Conservation (phyloP, 2,888 invertebrate species). For the Hypena proboscidalis region DNA sequence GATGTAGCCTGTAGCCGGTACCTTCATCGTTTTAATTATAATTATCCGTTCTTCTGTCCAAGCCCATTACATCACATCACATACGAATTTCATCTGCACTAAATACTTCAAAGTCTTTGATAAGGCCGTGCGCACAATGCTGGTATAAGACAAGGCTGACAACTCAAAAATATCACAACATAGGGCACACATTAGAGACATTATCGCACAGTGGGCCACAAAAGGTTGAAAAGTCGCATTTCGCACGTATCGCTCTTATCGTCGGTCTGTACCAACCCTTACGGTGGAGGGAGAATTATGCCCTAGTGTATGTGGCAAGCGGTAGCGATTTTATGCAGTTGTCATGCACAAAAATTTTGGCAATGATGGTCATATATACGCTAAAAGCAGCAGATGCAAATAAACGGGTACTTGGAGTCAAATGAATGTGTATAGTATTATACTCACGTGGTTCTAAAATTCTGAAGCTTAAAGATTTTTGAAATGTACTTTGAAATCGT, state of each 20-base stretch:
- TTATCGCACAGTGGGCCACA: constrained; percentile 77
- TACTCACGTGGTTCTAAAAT: too few relatives aligned
- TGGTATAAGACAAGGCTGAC: constrained; percentile 55
- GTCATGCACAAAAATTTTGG: too few relatives aligned
- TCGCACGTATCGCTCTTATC: constrained; percentile 80
- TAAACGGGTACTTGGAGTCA: too few relatives aligned
- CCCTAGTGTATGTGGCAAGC: constrained; percentile 37
- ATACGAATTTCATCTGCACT: constrained; percentile 12
- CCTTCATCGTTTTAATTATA: too few relatives aligned
- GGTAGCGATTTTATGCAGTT: constrained; percentile 32
- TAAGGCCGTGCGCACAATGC: constrained; percentile 31
- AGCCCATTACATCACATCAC: too few relatives aligned
- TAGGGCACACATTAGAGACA: constrained; percentile 76
- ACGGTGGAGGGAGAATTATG: constrained; percentile 72
- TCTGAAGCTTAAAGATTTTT: too few relatives aligned
- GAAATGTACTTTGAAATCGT: too few relatives aligned
- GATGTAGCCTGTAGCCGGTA: too few relatives aligned
- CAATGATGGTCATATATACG: too few relatives aligned
- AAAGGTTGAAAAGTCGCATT: constrained; percentile 83
- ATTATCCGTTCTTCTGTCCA: too few relatives aligned
- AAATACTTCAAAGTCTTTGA: constrained; percentile 26
- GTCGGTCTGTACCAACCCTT: constrained; percentile 75
- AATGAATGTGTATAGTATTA: too few relatives aligned
- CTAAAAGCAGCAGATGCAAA: too few relatives aligned
- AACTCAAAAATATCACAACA: constrained; percentile 73